Evolutionary conservation across 2,113 vertebrate species (phyloP).

Genomic region (Odocoileus virginianus): DNA sequence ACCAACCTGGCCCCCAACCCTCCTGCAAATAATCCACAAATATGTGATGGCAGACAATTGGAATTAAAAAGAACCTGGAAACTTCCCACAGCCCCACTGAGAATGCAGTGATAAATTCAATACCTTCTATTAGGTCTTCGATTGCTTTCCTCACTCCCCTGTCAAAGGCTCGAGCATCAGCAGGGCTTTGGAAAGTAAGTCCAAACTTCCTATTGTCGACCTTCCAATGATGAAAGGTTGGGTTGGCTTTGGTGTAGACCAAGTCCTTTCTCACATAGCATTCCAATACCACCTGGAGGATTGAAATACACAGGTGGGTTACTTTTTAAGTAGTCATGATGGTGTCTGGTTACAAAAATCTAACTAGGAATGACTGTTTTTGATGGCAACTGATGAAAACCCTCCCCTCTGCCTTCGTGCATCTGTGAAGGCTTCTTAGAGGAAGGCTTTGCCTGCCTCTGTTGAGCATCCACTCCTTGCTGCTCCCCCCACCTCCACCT

Average conservation of each 20-base stretch:
- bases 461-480: neutral
- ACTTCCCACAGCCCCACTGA: neutral
- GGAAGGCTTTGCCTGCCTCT: neutral
- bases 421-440: neutral
- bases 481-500: neutral
- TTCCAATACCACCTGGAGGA: constrained; percentile 93
- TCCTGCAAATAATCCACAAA: neutral
- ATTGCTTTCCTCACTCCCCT: constrained; percentile 97
- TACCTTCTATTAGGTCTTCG: constrained; percentile 99
- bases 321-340: neutral
- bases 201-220: constrained; percentile 96
- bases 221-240: constrained; percentile 99
- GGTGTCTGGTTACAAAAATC: neutral
- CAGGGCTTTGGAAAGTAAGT: constrained; percentile 97
- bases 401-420: neutral
- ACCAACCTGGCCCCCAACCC: neutral
- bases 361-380: neutral
- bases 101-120: neutral
- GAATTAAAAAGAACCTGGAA: neutral
- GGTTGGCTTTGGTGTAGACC: constrained; percentile 98
- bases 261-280: constrained; percentile 97
- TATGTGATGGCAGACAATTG: neutral
- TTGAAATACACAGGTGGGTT: constrained; percentile 65
- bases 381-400: neutral
- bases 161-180: constrained; percentile 97